phyloP scores from a whole-genome alignment of 2,888 invertebrate species.

The Lepidochrysops patricia region DNA sequence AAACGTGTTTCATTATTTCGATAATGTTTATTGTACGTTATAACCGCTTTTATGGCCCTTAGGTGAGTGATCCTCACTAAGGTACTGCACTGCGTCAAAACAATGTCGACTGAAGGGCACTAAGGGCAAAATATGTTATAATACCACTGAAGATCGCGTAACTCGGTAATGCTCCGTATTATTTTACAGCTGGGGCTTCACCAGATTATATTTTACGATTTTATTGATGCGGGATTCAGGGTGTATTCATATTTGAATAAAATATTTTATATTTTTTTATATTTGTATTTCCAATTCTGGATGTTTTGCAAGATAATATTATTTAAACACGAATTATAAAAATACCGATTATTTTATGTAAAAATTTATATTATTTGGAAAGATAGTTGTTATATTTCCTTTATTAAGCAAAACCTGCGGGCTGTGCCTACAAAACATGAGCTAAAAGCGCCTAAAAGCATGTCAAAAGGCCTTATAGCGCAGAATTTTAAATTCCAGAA shows the following conservation, averaged over 20 bases:
- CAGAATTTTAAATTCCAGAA: conserved; percentile 17
- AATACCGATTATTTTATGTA: too few relatives aligned
- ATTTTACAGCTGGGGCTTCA: neutral
- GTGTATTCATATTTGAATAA: neutral
- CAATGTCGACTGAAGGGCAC: conserved; percentile 30
- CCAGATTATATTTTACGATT: neutral
- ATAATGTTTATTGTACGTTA: neutral
- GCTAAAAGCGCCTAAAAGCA: neutral
- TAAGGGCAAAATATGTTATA: conserved; percentile 19
- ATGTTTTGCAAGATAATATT: too few relatives aligned
- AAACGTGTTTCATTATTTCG: neutral
- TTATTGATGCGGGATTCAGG: neutral
- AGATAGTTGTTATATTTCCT: too few relatives aligned
- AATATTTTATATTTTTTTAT: neutral
- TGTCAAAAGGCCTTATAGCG: neutral
- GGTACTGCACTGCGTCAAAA: conserved; percentile 31
- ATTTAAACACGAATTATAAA: too few relatives aligned
- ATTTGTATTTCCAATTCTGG: too few relatives aligned
- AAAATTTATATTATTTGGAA: too few relatives aligned
- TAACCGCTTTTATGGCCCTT: neutral
- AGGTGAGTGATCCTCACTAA: conserved; percentile 14
- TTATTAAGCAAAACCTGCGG: too few relatives aligned
- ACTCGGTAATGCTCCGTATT: conserved; percentile 5
- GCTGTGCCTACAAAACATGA: neutral
- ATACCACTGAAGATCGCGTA: conserved; percentile 17